These are phyloP conservation scores for Parotocinclus haroldoi DNA, from an alignment of 2,797 vertebrate species.

Conservation along the genomic window DNA sequence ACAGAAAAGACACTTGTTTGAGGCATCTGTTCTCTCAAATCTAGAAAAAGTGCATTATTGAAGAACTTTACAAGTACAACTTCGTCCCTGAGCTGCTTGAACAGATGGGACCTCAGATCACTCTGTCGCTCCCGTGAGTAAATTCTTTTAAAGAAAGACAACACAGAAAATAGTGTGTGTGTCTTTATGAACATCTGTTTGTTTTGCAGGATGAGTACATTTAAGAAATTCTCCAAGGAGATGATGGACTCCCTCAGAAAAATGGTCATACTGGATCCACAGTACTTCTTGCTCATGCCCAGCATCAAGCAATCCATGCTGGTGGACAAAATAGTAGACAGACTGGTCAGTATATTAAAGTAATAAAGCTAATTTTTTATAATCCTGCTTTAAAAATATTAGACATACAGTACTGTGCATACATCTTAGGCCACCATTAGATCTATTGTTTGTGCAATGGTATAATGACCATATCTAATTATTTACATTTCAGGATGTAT, in stretches of 20 bases:
- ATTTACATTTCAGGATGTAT: too few relatives aligned
- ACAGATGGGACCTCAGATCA: conserved; percentile 68
- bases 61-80: conserved; percentile 61
- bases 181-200: not conserved
- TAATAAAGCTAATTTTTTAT: too few relatives aligned
- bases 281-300: conserved; percentile 65
- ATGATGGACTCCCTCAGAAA: conserved; percentile 65
- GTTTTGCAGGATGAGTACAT: conserved; percentile 63
- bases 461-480: too few relatives aligned
- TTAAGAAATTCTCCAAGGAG: conserved; percentile 67
- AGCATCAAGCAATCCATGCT: conserved; percentile 67
- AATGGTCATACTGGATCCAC: conserved; percentile 60
- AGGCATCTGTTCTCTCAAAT: conserved; percentile 20
- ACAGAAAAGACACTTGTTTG: too few relatives aligned
- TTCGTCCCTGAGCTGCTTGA: conserved; percentile 66
- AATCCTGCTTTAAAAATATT: too few relatives aligned
- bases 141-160: not conserved
- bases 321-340: conserved; percentile 73
- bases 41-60: conserved; percentile 73
- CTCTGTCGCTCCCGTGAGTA: conserved; percentile 73
- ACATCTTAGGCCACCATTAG: too few relatives aligned
- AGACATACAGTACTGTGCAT: too few relatives aligned
- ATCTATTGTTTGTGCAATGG: too few relatives aligned
- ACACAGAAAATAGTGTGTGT: not conserved
- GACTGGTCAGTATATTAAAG: conserved; percentile 59